A percentile compares a stretch with the other conserved stretches of the same genome.
These are phyloP conservation scores for Helleia helle DNA, from an alignment of 2,888 invertebrate species.

Conservation along the genomic window DNA sequence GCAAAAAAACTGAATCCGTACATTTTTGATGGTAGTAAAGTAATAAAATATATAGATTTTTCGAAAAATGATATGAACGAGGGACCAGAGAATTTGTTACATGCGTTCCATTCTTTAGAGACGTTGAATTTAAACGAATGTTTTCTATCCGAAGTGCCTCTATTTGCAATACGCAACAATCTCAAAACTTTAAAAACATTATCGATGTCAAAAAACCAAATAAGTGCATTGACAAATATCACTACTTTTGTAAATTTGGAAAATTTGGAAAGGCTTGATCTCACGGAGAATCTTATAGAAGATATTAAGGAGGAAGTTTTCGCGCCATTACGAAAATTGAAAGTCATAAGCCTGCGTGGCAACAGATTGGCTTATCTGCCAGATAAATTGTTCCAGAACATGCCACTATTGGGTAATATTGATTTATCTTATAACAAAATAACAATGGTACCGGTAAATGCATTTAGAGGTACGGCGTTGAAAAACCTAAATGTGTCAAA, in stretches of 20 bases:
- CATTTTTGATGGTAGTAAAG: conserved; percentile 31
- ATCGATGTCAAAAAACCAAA: conserved; percentile 40
- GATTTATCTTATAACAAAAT: conserved; percentile 47
- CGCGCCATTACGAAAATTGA: conserved; percentile 36
- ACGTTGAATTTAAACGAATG: conserved; percentile 37
- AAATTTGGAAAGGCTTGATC: conserved; percentile 38
- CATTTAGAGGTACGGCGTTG: conserved; percentile 39
- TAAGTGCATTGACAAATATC: conserved; percentile 29
- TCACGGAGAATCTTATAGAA: conserved; percentile 41
- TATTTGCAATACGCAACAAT: conserved; percentile 35
- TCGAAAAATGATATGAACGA: conserved; percentile 41
- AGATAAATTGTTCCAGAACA: conserved; percentile 37
- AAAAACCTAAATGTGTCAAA: conserved; percentile 45
- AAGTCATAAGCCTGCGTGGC: conserved; percentile 35
- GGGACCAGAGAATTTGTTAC: conserved; percentile 30
- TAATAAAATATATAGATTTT: conserved; percentile 35
- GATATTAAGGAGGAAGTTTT: conserved; percentile 37
- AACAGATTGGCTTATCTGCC: conserved; percentile 41
- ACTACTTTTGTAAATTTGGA: conserved; percentile 32
- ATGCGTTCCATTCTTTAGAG: conserved; percentile 29
- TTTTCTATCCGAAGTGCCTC: conserved; percentile 37
- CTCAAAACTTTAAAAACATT: conserved; percentile 41
- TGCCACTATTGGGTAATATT: conserved; percentile 34
- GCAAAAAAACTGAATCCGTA: conserved; percentile 31
- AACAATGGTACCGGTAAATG: conserved; percentile 37